Base-by-base conservation (phyloP, 2,888 invertebrate genomes). In the Abscondita cerata region DNA sequence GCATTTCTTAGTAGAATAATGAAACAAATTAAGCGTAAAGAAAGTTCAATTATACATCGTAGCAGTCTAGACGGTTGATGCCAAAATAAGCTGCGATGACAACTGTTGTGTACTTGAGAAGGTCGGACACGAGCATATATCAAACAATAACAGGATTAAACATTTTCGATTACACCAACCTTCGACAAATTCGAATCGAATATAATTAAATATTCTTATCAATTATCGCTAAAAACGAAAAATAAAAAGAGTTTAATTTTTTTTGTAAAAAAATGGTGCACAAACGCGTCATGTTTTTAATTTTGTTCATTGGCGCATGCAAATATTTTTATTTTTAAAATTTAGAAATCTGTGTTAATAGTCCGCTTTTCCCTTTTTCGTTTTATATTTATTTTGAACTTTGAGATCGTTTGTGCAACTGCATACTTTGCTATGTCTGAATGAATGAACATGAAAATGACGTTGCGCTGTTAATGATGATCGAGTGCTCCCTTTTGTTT, bases 31-130 rank as follows among this genome's bases (percentile, higher is more conserved):
- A 25, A 48, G 18, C 12, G 19, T n/a, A 25, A n/a, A 52, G 40
- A 53, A 53, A 60, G 55, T 50, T 47, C 40, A 59, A 55, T 60
- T 60, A 55, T 60, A 60, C 54, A 60, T 60, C 60, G 54, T 60
- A 60, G 11, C 12, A 48, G 60, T 62, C 53, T 53, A 62, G 62
- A 62, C 62, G 52, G 44, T 54, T 58, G 41, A 57, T 62, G 36
- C 55, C 60, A 62, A 62, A 62, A 62, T 62, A 62, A 52, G 57
- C 41, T 48, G 31, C 16, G 58, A 62, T 62, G 58, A 58, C 57
- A 62, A 51, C 50, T 48, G 41, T 36, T 61, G 40, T 62, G 58
- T 52, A 62, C 62, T 62, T 62, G 57, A 53, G 58, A 58, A 62
- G 62, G 62, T 62, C 62, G 62, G 44, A 57, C 34, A 36, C 57